Percentiles rank a stretch among this genome's conserved stretches.
phyloP scores from a whole-genome alignment of 2,888 invertebrate genomes.

The Orchesellides sinensis region DNA sequence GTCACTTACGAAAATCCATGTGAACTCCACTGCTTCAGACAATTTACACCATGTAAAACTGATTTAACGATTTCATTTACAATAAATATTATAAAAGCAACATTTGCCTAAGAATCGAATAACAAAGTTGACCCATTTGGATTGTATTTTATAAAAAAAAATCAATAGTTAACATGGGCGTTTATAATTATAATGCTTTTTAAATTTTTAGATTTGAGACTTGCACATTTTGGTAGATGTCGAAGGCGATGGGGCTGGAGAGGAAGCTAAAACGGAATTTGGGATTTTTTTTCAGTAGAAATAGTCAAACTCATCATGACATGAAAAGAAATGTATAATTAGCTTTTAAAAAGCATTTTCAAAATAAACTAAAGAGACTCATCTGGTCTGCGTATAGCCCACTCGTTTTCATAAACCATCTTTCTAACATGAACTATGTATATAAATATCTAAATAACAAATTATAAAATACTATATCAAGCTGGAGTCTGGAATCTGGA shows the following conservation, averaged over 20 bases:
- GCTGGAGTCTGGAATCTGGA: too few relatives aligned
- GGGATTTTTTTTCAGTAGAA: neutral
- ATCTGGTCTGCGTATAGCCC: too few relatives aligned
- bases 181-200: neutral
- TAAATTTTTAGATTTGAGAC: neutral
- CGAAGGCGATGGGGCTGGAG: neutral
- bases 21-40: constrained; percentile 3
- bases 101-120: too few relatives aligned
- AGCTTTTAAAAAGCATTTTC: too few relatives aligned
- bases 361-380: too few relatives aligned
- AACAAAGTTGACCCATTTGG: neutral
- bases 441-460: too few relatives aligned
- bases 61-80: neutral
- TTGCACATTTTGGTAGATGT: neutral
- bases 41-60: neutral
- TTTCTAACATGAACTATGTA: neutral
- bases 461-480: too few relatives aligned
- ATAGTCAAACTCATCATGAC: too few relatives aligned
- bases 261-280: neutral
- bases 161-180: neutral
- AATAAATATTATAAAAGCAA: neutral
- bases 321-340: too few relatives aligned
- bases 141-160: neutral
- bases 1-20: constrained; percentile 10
- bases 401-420: neutral